Conservation (phyloP, 2,113 vertebrate genomes). For the Axis porcinus region DNA sequence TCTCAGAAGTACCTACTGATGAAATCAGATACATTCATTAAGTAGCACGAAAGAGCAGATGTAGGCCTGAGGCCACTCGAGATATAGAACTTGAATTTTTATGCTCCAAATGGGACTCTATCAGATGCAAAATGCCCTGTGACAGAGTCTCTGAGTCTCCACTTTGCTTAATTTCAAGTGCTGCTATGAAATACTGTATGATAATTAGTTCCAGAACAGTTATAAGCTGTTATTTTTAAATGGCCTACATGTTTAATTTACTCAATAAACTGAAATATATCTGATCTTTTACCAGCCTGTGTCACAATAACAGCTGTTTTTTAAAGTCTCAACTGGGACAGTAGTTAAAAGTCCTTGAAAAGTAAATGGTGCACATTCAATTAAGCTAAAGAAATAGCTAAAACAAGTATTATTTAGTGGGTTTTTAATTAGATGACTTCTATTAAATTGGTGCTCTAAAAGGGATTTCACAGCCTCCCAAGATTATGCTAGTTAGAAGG, state of each 20-base stretch:
- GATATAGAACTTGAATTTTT: neutral
- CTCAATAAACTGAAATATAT: slow-evolving; percentile 67
- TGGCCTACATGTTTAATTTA: slow-evolving; percentile 53
- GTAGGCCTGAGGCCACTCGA: slow-evolving; percentile 42
- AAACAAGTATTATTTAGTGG: slow-evolving; percentile 60
- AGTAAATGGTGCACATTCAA: slow-evolving; percentile 73
- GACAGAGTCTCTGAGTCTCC: slow-evolving; percentile 36
- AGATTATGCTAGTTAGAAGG: neutral
- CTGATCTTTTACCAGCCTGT: slow-evolving; percentile 68
- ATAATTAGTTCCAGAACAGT: slow-evolving; percentile 70
- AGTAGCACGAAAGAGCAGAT: slow-evolving; percentile 15
- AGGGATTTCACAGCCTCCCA: slow-evolving; percentile 22
- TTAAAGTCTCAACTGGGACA: slow-evolving; percentile 73
- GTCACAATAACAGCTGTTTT: slow-evolving; percentile 67
- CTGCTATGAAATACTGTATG: slow-evolving; percentile 61
- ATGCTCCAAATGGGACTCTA: neutral
- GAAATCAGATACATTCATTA: slow-evolving; percentile 27
- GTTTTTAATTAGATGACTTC: slow-evolving; percentile 64
- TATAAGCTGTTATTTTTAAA: slow-evolving; percentile 68
- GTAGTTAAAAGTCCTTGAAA: slow-evolving; percentile 77
- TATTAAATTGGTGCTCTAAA: slow-evolving; percentile 54
- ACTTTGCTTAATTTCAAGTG: slow-evolving; percentile 72
- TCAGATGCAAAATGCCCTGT: slow-evolving; percentile 56
- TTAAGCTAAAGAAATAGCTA: slow-evolving; percentile 69
- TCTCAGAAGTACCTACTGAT: neutral